phyloP scores from a whole-genome alignment of 2,797 vertebrate species.

The Gambelia wislizenii region DNA sequence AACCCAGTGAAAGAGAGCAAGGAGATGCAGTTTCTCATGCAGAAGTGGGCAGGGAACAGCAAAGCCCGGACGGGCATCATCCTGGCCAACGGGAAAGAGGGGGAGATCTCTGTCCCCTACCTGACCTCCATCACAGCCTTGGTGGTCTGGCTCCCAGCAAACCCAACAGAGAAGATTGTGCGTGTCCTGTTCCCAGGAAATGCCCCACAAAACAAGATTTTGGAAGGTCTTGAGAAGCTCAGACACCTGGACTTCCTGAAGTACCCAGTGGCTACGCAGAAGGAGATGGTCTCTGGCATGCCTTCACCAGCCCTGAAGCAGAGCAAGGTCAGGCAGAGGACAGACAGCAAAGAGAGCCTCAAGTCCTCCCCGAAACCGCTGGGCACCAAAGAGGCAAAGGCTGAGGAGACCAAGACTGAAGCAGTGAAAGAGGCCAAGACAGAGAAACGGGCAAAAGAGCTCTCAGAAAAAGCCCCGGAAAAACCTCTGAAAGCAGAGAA shows the following conservation, averaged over 20 bases:
- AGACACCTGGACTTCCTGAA: slow-evolving; percentile 95
- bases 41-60: slow-evolving; percentile 98
- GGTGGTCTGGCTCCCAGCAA: slow-evolving; percentile 97
- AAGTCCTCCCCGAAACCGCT: slow-evolving; percentile 90
- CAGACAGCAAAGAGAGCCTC: slow-evolving; percentile 98
- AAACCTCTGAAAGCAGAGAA: slow-evolving; percentile 88
- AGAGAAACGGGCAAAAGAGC: slow-evolving; percentile 91
- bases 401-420: slow-evolving; percentile 87
- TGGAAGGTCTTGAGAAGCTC: slow-evolving; percentile 98
- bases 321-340: slow-evolving; percentile 94
- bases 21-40: slow-evolving; percentile 99
- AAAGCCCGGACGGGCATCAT: slow-evolving; percentile 98
- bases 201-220: slow-evolving; percentile 97
- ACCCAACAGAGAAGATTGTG: slow-evolving; percentile 95
- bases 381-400: slow-evolving; percentile 82
- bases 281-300: slow-evolving; percentile 89
- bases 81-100: slow-evolving; percentile 94
- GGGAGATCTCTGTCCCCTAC: slow-evolving; percentile 98
- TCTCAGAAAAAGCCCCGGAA: slow-evolving; percentile 82
- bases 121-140: slow-evolving; percentile 97
- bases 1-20: slow-evolving; percentile 99
- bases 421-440: slow-evolving; percentile 87
- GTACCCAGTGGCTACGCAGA: slow-evolving; percentile 95
- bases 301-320: slow-evolving; percentile 90
- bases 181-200: slow-evolving; percentile 98